Conservation (phyloP, 2,888 invertebrate genomes). For the Diabrotica balteata region DNA sequence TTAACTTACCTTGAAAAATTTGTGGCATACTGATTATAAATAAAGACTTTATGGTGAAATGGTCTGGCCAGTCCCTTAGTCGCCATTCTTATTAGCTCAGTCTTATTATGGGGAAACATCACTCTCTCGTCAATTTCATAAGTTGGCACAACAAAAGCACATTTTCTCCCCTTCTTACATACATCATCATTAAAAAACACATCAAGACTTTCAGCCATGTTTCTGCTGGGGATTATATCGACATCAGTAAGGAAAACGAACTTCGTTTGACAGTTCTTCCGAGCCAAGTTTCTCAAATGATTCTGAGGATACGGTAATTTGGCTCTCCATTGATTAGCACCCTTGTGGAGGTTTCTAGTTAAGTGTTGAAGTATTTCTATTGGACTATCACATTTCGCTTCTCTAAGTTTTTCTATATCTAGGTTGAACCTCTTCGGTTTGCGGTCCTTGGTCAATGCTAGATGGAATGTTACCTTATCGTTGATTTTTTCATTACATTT, state of each 20-base stretch:
- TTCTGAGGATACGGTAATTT: constrained; percentile 88
- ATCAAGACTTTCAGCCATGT: constrained; percentile 76
- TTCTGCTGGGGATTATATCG: constrained; percentile 81
- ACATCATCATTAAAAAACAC: constrained; percentile 67
- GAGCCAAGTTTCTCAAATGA: constrained; percentile 84
- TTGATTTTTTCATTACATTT: constrained; percentile 77
- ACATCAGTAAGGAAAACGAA: constrained; percentile 87
- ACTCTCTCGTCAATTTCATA: constrained; percentile 85
- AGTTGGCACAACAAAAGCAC: constrained; percentile 90
- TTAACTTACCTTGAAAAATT: constrained; percentile 79
- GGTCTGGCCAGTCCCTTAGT: constrained; percentile 84
- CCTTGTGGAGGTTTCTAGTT: constrained; percentile 57
- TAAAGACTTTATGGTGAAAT: constrained; percentile 90
- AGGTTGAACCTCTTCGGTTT: constrained; percentile 49
- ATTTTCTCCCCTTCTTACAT: constrained; percentile 65
- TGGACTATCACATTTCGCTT: constrained; percentile 72
- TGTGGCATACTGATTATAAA: constrained; percentile 90
- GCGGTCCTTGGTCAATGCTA: constrained; percentile 72
- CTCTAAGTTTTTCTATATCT: constrained; percentile 54
- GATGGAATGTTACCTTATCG: constrained; percentile 77
- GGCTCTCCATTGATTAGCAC: constrained; percentile 67
- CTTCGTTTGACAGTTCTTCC: constrained; percentile 82
- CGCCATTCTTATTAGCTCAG: constrained; percentile 76
- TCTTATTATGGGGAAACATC: constrained; percentile 81
- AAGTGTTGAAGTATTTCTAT: constrained; percentile 68